Evolutionary conservation across 2,797 vertebrate species (phyloP).

Genomic region (Lerista edwardsae): DNA sequence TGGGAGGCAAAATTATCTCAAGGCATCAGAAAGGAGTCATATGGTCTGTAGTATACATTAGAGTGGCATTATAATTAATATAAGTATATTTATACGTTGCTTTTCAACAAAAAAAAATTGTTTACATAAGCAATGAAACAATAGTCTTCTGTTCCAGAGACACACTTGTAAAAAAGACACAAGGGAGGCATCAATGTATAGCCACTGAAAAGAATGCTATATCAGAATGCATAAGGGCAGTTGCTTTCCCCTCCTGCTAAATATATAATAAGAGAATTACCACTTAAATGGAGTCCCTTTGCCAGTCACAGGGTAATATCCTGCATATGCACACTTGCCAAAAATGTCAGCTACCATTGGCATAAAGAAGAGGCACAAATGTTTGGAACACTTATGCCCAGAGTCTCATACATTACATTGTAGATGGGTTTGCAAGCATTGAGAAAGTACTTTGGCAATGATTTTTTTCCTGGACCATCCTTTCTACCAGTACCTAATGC

Average conservation of each 20-base stretch:
- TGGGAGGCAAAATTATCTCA: neutral
- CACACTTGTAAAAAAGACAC: too few relatives aligned
- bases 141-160: too few relatives aligned
- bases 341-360: neutral
- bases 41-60: neutral
- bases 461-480: neutral
- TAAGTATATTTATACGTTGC: too few relatives aligned
- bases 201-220: too few relatives aligned
- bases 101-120: too few relatives aligned
- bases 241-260: too few relatives aligned
- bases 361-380: neutral
- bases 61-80: neutral
- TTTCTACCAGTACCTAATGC: neutral
- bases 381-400: neutral
- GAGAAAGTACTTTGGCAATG: neutral
- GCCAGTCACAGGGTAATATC: neutral
- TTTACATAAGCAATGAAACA: too few relatives aligned
- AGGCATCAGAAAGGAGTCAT: neutral
- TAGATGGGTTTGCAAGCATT: neutral
- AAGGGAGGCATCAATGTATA: too few relatives aligned
- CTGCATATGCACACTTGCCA: neutral
- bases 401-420: neutral
- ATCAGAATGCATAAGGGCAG: too few relatives aligned
- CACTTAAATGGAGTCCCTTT: too few relatives aligned
- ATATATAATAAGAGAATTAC: too few relatives aligned